Conservation (phyloP, 2,797 vertebrate species). For the Pipistrellus pipistrellus region DNA sequence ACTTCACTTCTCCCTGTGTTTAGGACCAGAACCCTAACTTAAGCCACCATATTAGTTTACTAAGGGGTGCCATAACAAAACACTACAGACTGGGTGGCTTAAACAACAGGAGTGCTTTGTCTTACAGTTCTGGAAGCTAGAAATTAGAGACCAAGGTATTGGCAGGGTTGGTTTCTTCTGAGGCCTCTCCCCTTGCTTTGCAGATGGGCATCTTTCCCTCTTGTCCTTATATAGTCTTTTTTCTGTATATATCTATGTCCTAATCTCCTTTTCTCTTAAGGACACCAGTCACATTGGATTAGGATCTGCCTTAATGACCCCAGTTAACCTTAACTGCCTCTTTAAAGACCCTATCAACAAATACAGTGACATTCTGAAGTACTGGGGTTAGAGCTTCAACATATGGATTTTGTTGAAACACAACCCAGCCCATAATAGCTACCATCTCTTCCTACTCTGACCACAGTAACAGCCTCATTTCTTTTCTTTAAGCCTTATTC, state of each 20-base stretch:
- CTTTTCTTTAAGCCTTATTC: neutral
- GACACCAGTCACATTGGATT: neutral
- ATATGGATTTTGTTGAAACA: neutral
- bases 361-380: neutral
- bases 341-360: slow-evolving; percentile 4
- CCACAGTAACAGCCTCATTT: neutral
- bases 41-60: neutral
- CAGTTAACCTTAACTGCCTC: neutral
- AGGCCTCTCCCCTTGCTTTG: neutral
- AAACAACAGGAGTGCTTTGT: neutral
- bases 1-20: neutral
- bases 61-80: neutral
- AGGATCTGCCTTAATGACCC: neutral
- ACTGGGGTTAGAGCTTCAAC: neutral
- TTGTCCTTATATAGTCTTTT: neutral
- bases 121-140: neutral
- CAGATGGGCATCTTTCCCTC: neutral
- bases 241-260: neutral
- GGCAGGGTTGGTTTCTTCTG: neutral
- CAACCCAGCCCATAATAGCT: neutral
- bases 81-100: neutral
- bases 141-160: neutral
- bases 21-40: neutral
- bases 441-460: neutral
- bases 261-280: slow-evolving; percentile 4